Conservation (phyloP, 2,797 vertebrate species). For the Helicolenus hilgendorfi region DNA sequence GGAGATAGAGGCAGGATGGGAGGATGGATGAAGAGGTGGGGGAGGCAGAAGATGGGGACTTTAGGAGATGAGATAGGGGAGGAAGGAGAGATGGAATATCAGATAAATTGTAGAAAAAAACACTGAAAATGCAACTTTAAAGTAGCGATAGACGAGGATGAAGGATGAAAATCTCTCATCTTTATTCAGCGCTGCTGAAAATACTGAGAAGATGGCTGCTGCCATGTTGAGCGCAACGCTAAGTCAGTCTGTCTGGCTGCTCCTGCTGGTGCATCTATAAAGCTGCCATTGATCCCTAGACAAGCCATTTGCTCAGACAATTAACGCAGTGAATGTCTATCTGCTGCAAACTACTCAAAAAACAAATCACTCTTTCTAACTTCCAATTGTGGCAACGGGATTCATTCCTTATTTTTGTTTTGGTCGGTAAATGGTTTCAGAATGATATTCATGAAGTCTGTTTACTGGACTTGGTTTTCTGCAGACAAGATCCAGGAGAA, state of each 20-base stretch:
- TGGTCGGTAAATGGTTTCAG: neutral
- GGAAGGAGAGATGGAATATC: neutral
- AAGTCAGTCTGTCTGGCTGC: slow-evolving; percentile 49
- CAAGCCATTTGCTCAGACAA: slow-evolving; percentile 70
- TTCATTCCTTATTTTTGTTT: neutral
- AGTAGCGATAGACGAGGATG: neutral
- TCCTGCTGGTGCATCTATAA: slow-evolving; percentile 60
- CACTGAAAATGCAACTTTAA: slow-evolving; percentile 4
- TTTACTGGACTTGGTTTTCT: slow-evolving; percentile 22
- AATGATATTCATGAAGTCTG: slow-evolving; percentile 15
- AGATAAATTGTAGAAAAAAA: neutral
- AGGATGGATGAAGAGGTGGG: slow-evolving; percentile 17
- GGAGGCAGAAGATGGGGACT: slow-evolving; percentile 31
- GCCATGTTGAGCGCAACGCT: slow-evolving; percentile 44
- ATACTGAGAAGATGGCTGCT: slow-evolving; percentile 73
- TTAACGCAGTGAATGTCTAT: slow-evolving; percentile 68
- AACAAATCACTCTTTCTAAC: slow-evolving; percentile 17
- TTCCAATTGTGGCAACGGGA: neutral
- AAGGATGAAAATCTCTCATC: slow-evolving; percentile 22
- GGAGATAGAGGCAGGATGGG: slow-evolving; percentile 42
- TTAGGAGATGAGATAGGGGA: neutral
- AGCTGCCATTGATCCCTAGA: slow-evolving; percentile 67
- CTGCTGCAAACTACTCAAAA: slow-evolving; percentile 15
- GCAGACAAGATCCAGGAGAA: slow-evolving; percentile 42
- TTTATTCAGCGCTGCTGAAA: slow-evolving; percentile 57